A percentile compares a stretch with the other conserved stretches of the same genome.
These are phyloP conservation scores for Nycteola revayana DNA, from an alignment of 2,888 invertebrate genomes.

Conservation along the genomic window DNA sequence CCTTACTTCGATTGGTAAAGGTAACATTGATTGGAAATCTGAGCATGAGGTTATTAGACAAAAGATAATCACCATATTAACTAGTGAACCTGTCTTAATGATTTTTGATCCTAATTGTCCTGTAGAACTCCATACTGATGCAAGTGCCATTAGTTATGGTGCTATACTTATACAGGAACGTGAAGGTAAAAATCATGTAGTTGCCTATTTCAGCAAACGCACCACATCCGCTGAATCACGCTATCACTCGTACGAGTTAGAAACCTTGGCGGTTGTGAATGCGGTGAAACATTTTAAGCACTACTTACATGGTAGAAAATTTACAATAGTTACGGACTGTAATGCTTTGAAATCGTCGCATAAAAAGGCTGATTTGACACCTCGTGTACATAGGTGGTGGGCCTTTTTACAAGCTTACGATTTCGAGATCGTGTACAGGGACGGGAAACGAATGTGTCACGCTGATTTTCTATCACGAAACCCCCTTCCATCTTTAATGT, in stretches of 20 bases:
- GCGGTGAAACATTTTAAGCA: background rate
- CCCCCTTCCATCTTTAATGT: background rate
- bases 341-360: background rate
- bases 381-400: background rate
- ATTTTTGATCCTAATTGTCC: background rate
- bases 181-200: background rate
- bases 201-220: background rate
- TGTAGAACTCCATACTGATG: background rate
- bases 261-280: background rate
- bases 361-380: background rate
- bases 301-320: background rate
- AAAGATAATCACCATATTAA: background rate
- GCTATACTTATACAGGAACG: background rate
- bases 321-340: background rate
- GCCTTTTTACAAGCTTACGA: background rate
- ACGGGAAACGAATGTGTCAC: background rate
- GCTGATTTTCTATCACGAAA: background rate
- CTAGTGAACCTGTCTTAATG: background rate
- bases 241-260: background rate
- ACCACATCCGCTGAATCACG: background rate
- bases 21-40: background rate
- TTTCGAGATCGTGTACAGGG: background rate
- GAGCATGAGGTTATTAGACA: background rate
- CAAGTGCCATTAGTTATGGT: background rate
- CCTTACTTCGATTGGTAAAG: too few species aligned